Evolutionary conservation across 2,888 invertebrate genomes (phyloP), one percentile per base, ranked within the genome.

Genomic region (Sicus ferrugineus): DNA sequence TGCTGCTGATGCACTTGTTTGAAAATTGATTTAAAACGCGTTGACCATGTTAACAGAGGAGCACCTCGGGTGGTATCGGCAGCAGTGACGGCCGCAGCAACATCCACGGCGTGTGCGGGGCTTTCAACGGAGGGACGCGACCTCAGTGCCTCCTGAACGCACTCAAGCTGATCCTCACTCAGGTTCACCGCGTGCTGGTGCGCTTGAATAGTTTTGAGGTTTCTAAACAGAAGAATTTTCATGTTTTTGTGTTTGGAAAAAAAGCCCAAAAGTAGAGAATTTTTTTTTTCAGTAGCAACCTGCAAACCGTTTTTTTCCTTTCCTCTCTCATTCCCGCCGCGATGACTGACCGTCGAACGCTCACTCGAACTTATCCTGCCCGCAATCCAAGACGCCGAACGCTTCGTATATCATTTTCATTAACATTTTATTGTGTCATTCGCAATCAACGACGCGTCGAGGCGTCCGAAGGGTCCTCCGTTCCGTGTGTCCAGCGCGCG

Each of bases 1-100:
- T 52, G 68, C 23, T 64, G 58, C n/a, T 77, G 77, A 77, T 76
- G 76, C 79, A 81, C 82, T 81, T 81, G 82, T 78, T 81, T 74
- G 73, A 71, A 71, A 73, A 75, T 75, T 80, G 79, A 78, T 82
- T 81, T 79, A 80, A 76, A 75, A 76, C 76, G 74, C 73, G 73
- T 75, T 70, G 70, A 75, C 56, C 73, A 71, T 68, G 73, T 70
- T 72, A 69, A 71, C 69, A 72, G 66, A 68, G 70, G 63, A 75
- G 75, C 79, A 77, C 80, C 21, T 69, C 67, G 67, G 72, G 80
- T 78, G 81, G 79, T 79, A 77, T 76, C 73, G 14, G n/a, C n/a
- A n/a, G n/a, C n/a, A n/a, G n/a, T n/a, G n/a, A n/a, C n/a, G n/a
- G n/a, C n/a, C n/a, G n/a, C n/a, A n/a, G n/a, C n/a, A n/a, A n/a